Evolutionary conservation across 2,797 vertebrate species (phyloP).

Genomic region (Galaxias olidus): DNA sequence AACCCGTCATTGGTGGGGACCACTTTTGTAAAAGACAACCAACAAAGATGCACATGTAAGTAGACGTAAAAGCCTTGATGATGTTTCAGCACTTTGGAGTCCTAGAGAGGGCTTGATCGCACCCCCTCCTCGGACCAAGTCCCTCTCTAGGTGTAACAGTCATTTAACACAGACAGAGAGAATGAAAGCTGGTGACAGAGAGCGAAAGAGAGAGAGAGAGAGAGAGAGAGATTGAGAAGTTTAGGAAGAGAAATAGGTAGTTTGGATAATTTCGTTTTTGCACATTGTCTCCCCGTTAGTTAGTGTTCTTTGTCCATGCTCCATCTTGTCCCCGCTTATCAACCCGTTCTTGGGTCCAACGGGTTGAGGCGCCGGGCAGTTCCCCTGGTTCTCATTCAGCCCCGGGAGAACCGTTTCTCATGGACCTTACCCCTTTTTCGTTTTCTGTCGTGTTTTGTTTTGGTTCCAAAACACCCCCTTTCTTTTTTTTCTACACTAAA

Average conservation of each 20-base stretch:
- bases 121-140: conserved; percentile 57
- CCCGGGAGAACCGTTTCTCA: conserved; percentile 77
- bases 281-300: conserved; percentile 67
- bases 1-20: conserved; percentile 79
- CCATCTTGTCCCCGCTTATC: conserved; percentile 65
- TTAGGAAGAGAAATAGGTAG: conserved; percentile 42
- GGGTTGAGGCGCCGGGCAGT: conserved; percentile 69
- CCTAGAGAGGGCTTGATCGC: conserved; percentile 65
- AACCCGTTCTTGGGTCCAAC: conserved; percentile 78
- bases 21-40: conserved; percentile 69
- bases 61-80: conserved; percentile 80
- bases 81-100: conserved; percentile 84
- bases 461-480: conserved; percentile 76
- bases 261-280: conserved; percentile 61
- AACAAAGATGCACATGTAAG: conserved; percentile 80
- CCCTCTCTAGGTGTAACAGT: conserved; percentile 66
- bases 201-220: conserved; percentile 32
- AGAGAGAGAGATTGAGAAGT: conserved; percentile 40
- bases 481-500: conserved; percentile 74
- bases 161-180: conserved; percentile 67
- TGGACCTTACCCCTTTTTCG: conserved; percentile 81
- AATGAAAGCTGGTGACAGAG: conserved; percentile 29
- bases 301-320: conserved; percentile 57
- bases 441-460: conserved; percentile 49
- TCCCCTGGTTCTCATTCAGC: conserved; percentile 61